Percentiles rank a stretch among this genome's conserved stretches.
phyloP scores from a whole-genome alignment of 2,113 vertebrate species.

The Rhinichthys klamathensis region DNA sequence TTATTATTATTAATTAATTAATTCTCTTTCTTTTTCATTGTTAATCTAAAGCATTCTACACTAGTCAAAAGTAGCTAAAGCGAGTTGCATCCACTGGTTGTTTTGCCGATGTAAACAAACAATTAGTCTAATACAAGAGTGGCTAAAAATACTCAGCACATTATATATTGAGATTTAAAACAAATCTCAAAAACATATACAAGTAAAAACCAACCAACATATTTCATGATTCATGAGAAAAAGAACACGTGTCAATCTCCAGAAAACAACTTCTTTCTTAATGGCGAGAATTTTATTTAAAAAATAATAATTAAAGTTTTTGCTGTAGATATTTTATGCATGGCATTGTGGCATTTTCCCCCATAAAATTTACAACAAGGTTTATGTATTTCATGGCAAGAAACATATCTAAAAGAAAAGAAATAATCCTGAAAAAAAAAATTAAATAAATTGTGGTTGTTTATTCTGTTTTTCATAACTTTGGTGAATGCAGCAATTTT shows the following conservation, averaged over 20 bases:
- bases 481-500: slow-evolving; percentile 61
- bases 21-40: background rate
- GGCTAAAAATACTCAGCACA: background rate
- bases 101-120: background rate
- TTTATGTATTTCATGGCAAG: slow-evolving; percentile 13
- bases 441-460: slow-evolving; percentile 11
- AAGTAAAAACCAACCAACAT: background rate
- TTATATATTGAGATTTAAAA: background rate
- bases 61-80: no score
- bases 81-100: background rate
- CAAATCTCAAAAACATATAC: background rate
- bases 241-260: slow-evolving; percentile 10
- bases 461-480: slow-evolving; percentile 40
- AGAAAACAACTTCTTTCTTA: background rate
- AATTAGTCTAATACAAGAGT: slow-evolving; percentile 4
- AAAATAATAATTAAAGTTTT: slow-evolving; percentile 26
- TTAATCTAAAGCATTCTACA: background rate
- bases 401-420: background rate
- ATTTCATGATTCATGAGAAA: background rate
- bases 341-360: slow-evolving; percentile 16
- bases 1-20: background rate
- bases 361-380: slow-evolving; percentile 33
- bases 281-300: slow-evolving; percentile 32
- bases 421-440: background rate
- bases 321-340: slow-evolving; percentile 43